Evolutionary conservation across 2,113 vertebrate genomes (phyloP).

Genomic region (Raphicerus campestris): DNA sequence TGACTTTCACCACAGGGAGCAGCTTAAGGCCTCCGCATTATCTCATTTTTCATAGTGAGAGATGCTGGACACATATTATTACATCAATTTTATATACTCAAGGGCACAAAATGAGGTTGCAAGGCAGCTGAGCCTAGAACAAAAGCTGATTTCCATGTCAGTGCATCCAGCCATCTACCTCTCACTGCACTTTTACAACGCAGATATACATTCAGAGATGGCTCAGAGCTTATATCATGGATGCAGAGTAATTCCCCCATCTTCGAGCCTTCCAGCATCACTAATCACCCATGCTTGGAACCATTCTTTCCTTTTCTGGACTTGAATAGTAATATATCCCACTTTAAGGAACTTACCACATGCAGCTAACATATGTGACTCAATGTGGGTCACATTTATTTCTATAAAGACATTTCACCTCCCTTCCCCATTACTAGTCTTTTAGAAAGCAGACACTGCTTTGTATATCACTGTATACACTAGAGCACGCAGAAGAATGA

Average conservation of each 20-base stretch:
- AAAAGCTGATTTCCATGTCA: constrained; percentile 26
- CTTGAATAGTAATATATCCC: not conserved
- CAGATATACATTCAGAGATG: not conserved
- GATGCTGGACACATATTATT: constrained; percentile 51
- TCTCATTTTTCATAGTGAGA: constrained; percentile 47
- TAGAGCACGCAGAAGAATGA: not conserved
- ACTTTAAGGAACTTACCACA: not conserved
- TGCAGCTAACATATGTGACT: not conserved
- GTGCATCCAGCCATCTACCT: not conserved
- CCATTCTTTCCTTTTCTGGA: not conserved
- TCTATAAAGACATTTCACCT: not conserved
- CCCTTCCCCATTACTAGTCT: not conserved
- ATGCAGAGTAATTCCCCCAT: not conserved
- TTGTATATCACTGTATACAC: not conserved
- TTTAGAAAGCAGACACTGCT: not conserved
- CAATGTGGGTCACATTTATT: not conserved
- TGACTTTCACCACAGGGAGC: constrained; percentile 37
- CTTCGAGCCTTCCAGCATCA: not conserved
- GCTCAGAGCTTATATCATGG: not conserved
- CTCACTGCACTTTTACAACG: not conserved
- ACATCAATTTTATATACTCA: constrained; percentile 39
- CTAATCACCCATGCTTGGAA: not conserved
- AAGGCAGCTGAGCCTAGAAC: constrained; percentile 23
- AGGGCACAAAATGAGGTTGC: constrained; percentile 49
- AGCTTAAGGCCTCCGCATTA: constrained; percentile 21